Evolutionary conservation across 92 coral and sea anemone genomes (phyloP), one percentile per base, ranked within the genome.

Genomic region (Parazoanthus swiftii): DNA sequence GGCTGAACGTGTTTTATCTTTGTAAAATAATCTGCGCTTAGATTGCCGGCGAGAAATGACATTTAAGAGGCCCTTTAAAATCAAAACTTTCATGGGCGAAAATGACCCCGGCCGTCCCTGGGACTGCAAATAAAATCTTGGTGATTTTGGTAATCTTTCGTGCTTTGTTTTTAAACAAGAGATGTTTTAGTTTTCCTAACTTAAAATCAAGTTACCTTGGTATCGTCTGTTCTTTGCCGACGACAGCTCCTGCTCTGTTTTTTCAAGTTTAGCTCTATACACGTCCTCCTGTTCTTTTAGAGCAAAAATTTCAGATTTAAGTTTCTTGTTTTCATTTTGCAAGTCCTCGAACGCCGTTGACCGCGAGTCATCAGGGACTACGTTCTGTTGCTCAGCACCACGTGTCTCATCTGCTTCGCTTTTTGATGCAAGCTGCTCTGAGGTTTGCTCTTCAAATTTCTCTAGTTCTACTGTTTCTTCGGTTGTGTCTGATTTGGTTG

Each of bases 161-260:
- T 33, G 77, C 77, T 15, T 36, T 25, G 20, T 29, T 8, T 29
- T 36, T 9, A 73, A 73, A 35, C 38, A 26, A 36, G 29, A 26
- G 38, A 73, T 68, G 3, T 3, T 18, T 15, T 23, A 68, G 33
- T 74, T 74, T 74, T 46, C 59, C 59, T 7, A 76, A 50, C 38
- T 51, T 48, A 25, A 26, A 79, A 16, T 48, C 38, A 50, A 79
- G 3, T 51, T 71, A 84, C 87, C 87, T 89, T 92, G 85, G 85
- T 88, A 51, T 56, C 54, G 50, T 82, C 75, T 65, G 71, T 82
- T 76, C 85, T 80, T 77, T 72, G 88, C 86, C 86, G 88, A 26
- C 25, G 88, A 85, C 63, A 92, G 81, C 56, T 92, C 94, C 76
- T 92, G 92, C 65, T 92, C 94, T 48, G 90, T 74, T n/a, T 88